Evolutionary conservation across 2,113 vertebrate genomes (phyloP).

Genomic region (Trichomycterus rosablanca): DNA sequence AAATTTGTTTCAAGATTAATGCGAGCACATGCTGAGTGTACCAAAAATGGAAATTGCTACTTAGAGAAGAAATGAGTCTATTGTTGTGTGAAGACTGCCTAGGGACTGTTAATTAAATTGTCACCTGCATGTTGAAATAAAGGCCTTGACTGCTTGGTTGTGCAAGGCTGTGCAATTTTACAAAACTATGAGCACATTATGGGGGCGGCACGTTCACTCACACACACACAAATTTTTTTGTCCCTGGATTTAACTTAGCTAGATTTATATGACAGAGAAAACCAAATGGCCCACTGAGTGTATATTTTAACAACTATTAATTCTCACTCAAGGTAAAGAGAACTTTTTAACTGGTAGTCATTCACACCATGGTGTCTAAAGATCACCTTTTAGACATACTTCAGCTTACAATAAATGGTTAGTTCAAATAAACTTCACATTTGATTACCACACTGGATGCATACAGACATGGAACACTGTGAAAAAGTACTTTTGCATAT

Average conservation of each 20-base stretch:
- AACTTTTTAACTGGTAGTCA: neutral
- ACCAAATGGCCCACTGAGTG: neutral
- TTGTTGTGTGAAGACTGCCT: constrained; percentile 66
- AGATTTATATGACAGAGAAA: constrained; percentile 8
- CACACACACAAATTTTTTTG: constrained; percentile 23
- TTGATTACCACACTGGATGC: neutral
- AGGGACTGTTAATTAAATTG: constrained; percentile 74
- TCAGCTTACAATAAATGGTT: neutral
- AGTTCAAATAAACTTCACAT: neutral
- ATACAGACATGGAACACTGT: constrained; percentile 9
- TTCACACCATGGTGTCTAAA: neutral
- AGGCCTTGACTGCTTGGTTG: constrained; percentile 67
- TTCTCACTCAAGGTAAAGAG: neutral
- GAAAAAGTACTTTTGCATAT: too few relatives aligned
- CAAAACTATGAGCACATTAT: constrained; percentile 56
- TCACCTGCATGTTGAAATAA: constrained; percentile 70
- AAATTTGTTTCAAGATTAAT: constrained; percentile 71
- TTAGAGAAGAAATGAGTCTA: constrained; percentile 68
- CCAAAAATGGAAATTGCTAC: constrained; percentile 66
- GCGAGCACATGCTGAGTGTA: constrained; percentile 63
- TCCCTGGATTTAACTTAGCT: neutral
- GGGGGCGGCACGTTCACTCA: constrained; percentile 8
- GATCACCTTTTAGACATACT: neutral
- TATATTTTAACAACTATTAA: neutral
- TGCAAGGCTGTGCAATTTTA: constrained; percentile 65